Conservation (phyloP, 2,888 invertebrate species). For the Nomada flava region DNA sequence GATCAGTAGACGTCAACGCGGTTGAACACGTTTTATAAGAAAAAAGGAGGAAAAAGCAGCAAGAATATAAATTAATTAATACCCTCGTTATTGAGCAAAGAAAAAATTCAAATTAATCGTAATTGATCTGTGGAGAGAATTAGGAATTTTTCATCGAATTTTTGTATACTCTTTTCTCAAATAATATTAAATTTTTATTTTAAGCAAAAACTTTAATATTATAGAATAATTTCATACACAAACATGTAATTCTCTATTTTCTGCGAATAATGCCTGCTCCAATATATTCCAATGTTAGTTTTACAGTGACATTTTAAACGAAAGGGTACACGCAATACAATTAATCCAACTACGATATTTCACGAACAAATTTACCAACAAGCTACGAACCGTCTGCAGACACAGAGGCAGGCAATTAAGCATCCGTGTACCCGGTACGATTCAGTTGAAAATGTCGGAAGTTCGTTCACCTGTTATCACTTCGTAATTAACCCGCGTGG, state of each 20-base stretch:
- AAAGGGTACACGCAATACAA: not conserved
- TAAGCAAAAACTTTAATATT: not conserved
- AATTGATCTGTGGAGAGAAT: constrained; percentile 11
- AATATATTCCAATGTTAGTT: not conserved
- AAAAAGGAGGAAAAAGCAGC: not conserved
- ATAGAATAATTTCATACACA: not conserved
- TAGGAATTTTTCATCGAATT: constrained; percentile 13
- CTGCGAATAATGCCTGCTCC: not conserved
- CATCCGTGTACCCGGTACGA: not conserved
- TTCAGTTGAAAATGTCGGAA: not conserved
- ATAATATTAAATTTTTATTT: no score
- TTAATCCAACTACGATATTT: constrained; percentile 4
- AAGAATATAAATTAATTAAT: no score
- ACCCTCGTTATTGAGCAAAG: not conserved
- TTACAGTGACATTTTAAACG: not conserved
- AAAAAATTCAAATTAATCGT: constrained; percentile 25
- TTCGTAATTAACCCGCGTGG: constrained; percentile 11
- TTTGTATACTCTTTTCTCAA: no score
- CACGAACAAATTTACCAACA: not conserved
- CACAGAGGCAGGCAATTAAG: constrained; percentile 8
- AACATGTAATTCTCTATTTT: not conserved
- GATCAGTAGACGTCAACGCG: not conserved
- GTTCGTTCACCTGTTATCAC: constrained; percentile 25
- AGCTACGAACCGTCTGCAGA: not conserved
- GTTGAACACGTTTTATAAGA: not conserved